A percentile compares a stretch with the other conserved stretches of the same genome.
Conservation (phyloP, 2,888 invertebrate species). For the Eumacrocentrus americanus region DNA sequence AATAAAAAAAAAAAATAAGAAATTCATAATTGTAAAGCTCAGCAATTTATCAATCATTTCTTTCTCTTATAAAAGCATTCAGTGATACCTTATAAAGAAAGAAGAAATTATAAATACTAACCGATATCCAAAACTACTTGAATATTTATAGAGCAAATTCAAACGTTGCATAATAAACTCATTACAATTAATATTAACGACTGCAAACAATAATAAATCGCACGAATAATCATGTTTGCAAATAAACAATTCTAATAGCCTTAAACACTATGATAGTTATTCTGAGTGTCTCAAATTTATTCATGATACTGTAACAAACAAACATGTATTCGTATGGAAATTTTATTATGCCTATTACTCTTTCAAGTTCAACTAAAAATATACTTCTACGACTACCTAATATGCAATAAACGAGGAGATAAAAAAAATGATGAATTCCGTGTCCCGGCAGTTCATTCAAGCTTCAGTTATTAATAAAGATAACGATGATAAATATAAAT, state of each 20-base stretch:
- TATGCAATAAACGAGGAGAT: too few species aligned
- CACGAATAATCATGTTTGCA: too few species aligned
- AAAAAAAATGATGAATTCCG: conserved; percentile 4
- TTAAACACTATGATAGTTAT: neutral
- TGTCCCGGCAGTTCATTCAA: conserved; percentile 24
- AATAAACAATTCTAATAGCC: neutral
- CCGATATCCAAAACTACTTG: neutral
- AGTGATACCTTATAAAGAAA: neutral
- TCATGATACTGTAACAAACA: neutral
- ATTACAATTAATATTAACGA: too few species aligned
- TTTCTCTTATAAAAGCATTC: neutral
- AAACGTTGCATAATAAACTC: too few species aligned
- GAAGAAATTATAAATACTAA: neutral
- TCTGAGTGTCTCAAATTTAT: neutral
- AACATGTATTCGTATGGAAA: neutral
- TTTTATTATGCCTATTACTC: neutral
- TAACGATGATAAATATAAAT: conserved; percentile 15
- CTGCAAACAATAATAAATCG: too few species aligned
- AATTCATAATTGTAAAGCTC: neutral
- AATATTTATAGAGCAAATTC: neutral
- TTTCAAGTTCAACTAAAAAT: neutral
- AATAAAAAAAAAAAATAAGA: neutral
- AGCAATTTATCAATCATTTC: neutral
- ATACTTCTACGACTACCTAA: neutral
- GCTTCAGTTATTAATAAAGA: conserved; percentile 22